Percentiles rank a stretch among this genome's conserved stretches.
phyloP scores from a whole-genome alignment of 2,797 vertebrate species.

The Lacerta viridis region DNA sequence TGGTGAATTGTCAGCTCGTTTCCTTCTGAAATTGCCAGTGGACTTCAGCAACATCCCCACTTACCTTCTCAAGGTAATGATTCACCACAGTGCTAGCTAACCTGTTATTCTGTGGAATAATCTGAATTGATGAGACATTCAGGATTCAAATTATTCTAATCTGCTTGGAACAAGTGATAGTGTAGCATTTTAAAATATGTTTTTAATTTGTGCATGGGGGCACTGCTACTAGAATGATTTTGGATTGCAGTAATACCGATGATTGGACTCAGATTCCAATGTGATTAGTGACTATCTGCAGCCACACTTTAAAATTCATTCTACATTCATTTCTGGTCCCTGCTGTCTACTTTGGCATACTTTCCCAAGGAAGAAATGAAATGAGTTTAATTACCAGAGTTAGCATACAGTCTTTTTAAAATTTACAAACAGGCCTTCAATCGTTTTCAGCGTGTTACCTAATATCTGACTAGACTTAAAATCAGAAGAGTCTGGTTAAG shows the following conservation, averaged over 20 bases:
- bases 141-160: conserved; percentile 26
- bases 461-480: conserved; percentile 20
- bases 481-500: conserved; percentile 31
- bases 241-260: conserved; percentile 22
- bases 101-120: conserved; percentile 11
- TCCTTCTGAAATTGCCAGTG: conserved; percentile 96
- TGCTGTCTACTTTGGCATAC: neutral
- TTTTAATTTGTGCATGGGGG: conserved; percentile 1
- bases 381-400: conserved; percentile 1
- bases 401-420: neutral
- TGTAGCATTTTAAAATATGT: conserved; percentile 15
- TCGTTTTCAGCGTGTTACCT: conserved; percentile 18
- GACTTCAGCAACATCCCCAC: conserved; percentile 98
- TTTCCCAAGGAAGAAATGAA: neutral
- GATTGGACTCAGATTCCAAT: neutral
- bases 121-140: conserved; percentile 48
- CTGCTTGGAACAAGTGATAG: conserved; percentile 30
- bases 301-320: neutral
- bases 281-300: neutral
- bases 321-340: neutral
- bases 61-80: conserved; percentile 96
- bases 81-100: neutral
- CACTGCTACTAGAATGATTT: conserved; percentile 39
- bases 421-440: conserved; percentile 8
- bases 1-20: conserved; percentile 95